Conservation (phyloP, 2,797 vertebrate species). For the Oryzias dopingdopingensis region DNA sequence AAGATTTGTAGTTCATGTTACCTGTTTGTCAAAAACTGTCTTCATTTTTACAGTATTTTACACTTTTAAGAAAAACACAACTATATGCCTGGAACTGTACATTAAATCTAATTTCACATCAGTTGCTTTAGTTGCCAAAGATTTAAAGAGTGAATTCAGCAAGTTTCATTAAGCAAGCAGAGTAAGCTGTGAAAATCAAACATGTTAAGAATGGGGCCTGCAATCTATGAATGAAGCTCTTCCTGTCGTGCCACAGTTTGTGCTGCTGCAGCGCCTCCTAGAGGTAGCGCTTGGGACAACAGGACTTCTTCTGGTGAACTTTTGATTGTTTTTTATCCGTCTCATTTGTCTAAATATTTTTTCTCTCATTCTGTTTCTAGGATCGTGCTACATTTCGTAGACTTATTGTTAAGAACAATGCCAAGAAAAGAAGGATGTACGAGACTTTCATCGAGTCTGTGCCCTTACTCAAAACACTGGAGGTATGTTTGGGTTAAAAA, state of each 20-base stretch:
- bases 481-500: constrained; percentile 78
- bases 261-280: constrained; percentile 54
- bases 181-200: constrained; percentile 14
- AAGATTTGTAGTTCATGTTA: constrained; percentile 5
- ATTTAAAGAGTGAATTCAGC: not conserved
- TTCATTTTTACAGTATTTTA: not conserved
- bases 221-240: constrained; percentile 57
- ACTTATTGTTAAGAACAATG: constrained; percentile 97
- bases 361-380: constrained; percentile 60
- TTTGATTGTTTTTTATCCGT: constrained; percentile 1
- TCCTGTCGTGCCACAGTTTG: not conserved
- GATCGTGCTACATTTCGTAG: constrained; percentile 96
- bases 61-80: not conserved
- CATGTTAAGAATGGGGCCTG: constrained; percentile 60
- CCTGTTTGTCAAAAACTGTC: not conserved
- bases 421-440: constrained; percentile 93
- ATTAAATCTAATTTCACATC: not conserved
- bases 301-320: not conserved
- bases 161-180: not conserved
- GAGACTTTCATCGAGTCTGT: constrained; percentile 95
- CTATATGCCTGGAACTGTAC: not conserved
- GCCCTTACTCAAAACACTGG: constrained; percentile 94
- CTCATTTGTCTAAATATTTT: not conserved
- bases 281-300: constrained; percentile 43
- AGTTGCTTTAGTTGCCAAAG: not conserved